Evolutionary conservation across 2,888 invertebrate species (phyloP).

Genomic region (Julus scandinavius): DNA sequence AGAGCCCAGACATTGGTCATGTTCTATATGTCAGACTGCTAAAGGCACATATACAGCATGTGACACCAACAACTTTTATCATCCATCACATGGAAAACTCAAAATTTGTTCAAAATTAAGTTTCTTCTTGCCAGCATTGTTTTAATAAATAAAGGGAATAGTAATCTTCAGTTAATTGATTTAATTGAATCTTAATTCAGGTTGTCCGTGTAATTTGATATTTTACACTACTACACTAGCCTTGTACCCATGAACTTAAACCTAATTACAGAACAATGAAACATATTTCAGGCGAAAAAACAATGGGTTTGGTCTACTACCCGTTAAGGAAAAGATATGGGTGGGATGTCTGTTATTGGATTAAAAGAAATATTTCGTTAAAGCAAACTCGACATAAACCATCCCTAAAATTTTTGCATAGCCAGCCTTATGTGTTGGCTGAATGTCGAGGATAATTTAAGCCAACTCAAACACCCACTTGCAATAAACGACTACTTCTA

Average conservation of each 20-base stretch:
- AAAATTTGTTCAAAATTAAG: no score
- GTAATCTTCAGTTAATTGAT: neutral
- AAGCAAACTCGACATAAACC: neutral
- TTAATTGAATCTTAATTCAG: neutral
- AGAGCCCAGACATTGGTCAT: no score
- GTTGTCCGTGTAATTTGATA: conserved; percentile 5
- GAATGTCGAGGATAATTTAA: neutral
- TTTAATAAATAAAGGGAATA: no score
- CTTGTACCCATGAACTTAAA: neutral
- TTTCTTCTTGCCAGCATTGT: no score
- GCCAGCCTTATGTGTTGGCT: neutral
- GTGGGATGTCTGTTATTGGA: neutral
- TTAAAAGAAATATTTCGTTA: neutral
- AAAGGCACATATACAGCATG: no score
- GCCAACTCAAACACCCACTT: neutral
- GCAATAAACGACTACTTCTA: neutral
- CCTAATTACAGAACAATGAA: conserved; percentile 29
- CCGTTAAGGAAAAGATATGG: neutral
- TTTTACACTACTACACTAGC: neutral
- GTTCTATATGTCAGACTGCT: no score
- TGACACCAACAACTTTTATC: no score
- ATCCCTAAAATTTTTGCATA: neutral
- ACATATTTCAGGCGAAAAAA: conserved; percentile 13
- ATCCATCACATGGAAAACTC: no score
- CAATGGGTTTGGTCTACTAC: neutral